Evolutionary conservation across 2,888 invertebrate species (phyloP), one percentile per base, ranked within the genome.

Genomic region (Drosophila meridiana): DNA sequence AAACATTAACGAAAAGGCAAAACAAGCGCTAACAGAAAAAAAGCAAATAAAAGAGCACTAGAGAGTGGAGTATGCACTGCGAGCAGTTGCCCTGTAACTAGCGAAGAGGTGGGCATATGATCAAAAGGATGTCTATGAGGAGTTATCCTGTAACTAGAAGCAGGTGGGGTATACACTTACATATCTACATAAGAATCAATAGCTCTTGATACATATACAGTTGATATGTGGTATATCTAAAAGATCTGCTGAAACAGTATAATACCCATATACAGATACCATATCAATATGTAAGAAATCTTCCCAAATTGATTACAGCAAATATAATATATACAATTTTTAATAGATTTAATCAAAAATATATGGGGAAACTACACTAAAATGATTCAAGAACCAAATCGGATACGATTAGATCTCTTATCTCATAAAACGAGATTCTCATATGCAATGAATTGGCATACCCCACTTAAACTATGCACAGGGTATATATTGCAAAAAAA

Each of bases 1-100:
- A 86, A 86, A 89, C 85, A 86, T 88, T 88, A 86, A 84, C 76
- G 84, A 80, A 77, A 81, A 80, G 70, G 73, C 73, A 69, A 68
- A 65, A 58, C 57, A 57, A 26, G 60, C 8, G 43, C 14, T 6
- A 47, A 47, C 34, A 52, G 48, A 26, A 20, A 74, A 55, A 48
- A 43, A 28, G 28, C 42, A 28, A 60, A 60, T 50, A 40, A 42
- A 20, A 40, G 40, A 14, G 32, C 40, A 40, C 20, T 32, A 9
- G 20, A 13, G 4, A 32, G 30, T 14, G 7, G 34, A 26, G 57
- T 3, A 2, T 14, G 34, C 57, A 9, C 9, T 11, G 4, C 32
- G 4, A 13, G 8, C 0, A 8, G 20, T 7, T 45, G 26, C 34
- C 34, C 45, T 56, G 42, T 30, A 42, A 32, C 3, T 20, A 11